Evolutionary conservation across 2,797 vertebrate species (phyloP).

Genomic region (Toxotes lorentzi): DNA sequence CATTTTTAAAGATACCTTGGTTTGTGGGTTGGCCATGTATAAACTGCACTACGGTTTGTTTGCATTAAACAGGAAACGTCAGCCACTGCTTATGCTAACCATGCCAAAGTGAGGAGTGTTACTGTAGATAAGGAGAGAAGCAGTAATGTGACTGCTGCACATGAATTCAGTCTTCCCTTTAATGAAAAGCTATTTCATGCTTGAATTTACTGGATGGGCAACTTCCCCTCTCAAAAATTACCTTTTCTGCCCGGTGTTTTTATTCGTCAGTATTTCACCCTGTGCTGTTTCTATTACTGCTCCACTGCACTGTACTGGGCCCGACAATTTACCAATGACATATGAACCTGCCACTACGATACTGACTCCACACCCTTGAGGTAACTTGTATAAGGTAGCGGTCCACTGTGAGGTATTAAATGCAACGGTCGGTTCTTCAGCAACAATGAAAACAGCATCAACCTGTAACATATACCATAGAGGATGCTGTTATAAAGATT

Average conservation of each 20-base stretch:
- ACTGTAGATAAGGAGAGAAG: neutral
- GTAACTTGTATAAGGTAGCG: neutral
- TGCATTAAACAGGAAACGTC: neutral
- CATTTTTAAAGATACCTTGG: neutral
- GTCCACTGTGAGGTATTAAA: neutral
- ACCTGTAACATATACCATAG: neutral
- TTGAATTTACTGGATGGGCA: neutral
- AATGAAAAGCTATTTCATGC: neutral
- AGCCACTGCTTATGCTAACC: neutral
- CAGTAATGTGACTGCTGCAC: neutral
- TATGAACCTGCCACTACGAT: neutral
- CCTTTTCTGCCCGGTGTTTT: neutral
- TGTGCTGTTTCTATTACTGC: neutral
- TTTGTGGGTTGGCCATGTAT: neutral
- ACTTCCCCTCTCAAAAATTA: neutral
- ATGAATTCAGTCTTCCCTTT: neutral
- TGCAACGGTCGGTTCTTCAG: neutral
- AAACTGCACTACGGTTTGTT: neutral
- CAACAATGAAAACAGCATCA: constrained; percentile 6
- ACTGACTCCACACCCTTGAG: neutral
- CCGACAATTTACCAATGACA: neutral
- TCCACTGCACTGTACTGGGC: neutral
- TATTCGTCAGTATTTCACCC: neutral
- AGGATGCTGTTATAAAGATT: neutral
- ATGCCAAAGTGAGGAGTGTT: neutral